Evolutionary conservation across 2,888 invertebrate species (phyloP).

Genomic region (Nemotelus nigrinus): DNA sequence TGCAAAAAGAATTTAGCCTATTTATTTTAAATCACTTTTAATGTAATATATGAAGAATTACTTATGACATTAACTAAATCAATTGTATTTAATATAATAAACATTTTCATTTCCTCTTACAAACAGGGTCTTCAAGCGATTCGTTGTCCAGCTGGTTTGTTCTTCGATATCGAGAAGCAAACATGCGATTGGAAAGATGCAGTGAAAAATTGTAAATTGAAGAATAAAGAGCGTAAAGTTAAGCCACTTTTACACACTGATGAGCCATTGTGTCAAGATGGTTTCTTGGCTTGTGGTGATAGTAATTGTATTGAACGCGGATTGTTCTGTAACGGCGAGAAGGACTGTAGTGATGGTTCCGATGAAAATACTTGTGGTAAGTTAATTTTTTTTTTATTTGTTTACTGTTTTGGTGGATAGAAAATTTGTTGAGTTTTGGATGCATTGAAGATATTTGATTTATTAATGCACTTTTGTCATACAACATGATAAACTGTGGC

Average conservation of each 20-base stretch:
- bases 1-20: no score
- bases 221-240: conserved; percentile 87
- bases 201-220: conserved; percentile 91
- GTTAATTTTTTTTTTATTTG: conserved; percentile 62
- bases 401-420: conserved; percentile 18
- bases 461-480: no score
- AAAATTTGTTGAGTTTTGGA: background rate
- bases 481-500: no score
- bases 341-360: conserved; percentile 87
- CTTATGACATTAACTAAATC: no score
- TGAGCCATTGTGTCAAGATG: conserved; percentile 89
- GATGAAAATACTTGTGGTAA: conserved; percentile 92
- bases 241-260: conserved; percentile 89
- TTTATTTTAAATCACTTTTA: no score
- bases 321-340: conserved; percentile 92
- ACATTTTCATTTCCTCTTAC: background rate
- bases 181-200: conserved; percentile 95
- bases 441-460: no score
- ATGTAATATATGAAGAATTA: no score
- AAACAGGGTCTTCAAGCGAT: conserved; percentile 88
- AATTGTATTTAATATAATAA: no score
- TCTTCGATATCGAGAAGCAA: conserved; percentile 93
- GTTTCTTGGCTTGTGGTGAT: conserved; percentile 88
- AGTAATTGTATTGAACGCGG: conserved; percentile 87
- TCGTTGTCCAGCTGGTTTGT: conserved; percentile 90